Evolutionary conservation across 2,113 vertebrate species (phyloP), one percentile per base, ranked within the genome.

Genomic region (Cephalophus harveyi): DNA sequence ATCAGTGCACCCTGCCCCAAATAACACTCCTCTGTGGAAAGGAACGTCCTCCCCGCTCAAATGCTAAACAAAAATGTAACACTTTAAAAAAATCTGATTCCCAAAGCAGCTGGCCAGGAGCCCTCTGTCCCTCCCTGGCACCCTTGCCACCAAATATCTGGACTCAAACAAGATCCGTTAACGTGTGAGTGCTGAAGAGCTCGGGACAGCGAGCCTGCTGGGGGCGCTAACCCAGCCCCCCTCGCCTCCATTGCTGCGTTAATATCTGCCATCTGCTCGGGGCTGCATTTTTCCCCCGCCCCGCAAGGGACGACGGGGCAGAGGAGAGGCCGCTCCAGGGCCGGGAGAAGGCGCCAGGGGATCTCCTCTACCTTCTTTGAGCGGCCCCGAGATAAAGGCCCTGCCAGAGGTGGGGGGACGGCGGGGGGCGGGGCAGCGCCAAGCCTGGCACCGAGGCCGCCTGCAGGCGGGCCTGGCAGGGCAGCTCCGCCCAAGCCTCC

Each of bases 261-360:
- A 97, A 81, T 95, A 95, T 95, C 89, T 95, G 83, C 98, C 98
- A 98, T 98, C 98, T 98, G 98, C 98, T 98, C 95, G 5, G 5
- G 62, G 96, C 67, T 84, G 97, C 96, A 52, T 82, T 98, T 95
- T 55, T 54, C 95, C 83, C 96, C 17, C 62, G 94, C 27, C 59
- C 83, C 95, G 60, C 97, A 84, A 92, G 85, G 97, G 88, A 92
- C 76, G 90, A 87, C 0, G 74, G 92, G 62, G 71, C 84, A 81
- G 88, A 21, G 89, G 55, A 93, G 85, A 95, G 94, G 94, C 88
- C 28, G 87, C 40, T 95, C 62, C 96, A 52, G 97, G 97, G 97
- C 97, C 36, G 50, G 94, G 97, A 43, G 97, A 81, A 96, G 97
- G 19, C 74, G 95, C 62, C 96, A 30, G 3, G 46, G 88, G 88